phyloP scores from a whole-genome alignment of 1,140 invertebrate genomes.

The Tribolium madens region DNA sequence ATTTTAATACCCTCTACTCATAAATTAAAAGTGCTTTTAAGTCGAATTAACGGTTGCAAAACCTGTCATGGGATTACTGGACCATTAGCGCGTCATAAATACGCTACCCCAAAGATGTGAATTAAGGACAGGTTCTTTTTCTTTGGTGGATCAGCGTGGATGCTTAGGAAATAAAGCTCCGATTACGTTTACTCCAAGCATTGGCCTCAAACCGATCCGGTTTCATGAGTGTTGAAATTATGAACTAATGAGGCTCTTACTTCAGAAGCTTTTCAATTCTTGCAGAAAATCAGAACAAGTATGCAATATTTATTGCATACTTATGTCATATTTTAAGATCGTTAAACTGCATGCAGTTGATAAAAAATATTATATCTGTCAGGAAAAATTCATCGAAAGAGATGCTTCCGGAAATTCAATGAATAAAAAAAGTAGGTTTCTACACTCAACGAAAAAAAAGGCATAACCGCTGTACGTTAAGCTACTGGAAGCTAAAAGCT shows the following conservation, averaged over 20 bases:
- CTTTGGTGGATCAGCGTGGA: no score
- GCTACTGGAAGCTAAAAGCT: slow-evolving; percentile 51
- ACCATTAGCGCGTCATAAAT: slow-evolving; percentile 37
- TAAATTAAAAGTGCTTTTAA: slow-evolving; percentile 53
- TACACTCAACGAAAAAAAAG: slow-evolving; percentile 2
- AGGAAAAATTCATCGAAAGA: slow-evolving; percentile 19
- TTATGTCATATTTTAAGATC: background rate
- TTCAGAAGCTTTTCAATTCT: background rate
- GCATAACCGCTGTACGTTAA: slow-evolving; percentile 5
- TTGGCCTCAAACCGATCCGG: background rate
- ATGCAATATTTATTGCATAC: background rate
- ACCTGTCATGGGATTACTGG: slow-evolving; percentile 42
- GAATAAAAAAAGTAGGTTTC: slow-evolving; percentile 5
- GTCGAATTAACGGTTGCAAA: slow-evolving; percentile 40
- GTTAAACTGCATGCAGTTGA: background rate
- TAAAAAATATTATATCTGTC: background rate
- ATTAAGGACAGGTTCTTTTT: background rate
- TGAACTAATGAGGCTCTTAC: background rate
- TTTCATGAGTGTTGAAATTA: background rate
- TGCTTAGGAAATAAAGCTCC: background rate
- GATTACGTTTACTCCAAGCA: background rate
- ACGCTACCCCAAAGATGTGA: background rate
- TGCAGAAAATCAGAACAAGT: background rate
- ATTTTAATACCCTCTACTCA: slow-evolving; percentile 37
- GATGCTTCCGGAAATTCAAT: slow-evolving; percentile 27